These are phyloP conservation scores for Silurus aristotelis DNA, from an alignment of 2,797 vertebrate species.

Conservation along the genomic window DNA sequence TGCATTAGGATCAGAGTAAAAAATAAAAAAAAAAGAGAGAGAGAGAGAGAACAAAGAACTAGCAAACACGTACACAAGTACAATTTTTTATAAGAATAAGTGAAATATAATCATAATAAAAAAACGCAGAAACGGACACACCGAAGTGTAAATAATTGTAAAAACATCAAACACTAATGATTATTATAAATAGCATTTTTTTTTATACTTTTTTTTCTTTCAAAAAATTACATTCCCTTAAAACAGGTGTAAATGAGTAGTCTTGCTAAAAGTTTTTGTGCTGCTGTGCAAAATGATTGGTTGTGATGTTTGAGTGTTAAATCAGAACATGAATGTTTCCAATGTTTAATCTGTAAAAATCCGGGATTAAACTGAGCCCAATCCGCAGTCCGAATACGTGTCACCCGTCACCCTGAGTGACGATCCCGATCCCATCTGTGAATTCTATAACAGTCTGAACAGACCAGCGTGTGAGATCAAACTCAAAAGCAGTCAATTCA, in stretches of 20 bases:
- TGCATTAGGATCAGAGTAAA: conserved; percentile 48
- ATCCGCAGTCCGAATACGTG: too few species aligned
- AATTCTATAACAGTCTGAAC: too few species aligned
- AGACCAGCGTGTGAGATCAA: too few species aligned
- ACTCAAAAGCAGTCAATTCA: too few species aligned
- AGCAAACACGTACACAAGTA: conserved; percentile 51
- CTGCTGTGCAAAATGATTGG: background rate
- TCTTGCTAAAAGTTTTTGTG: background rate
- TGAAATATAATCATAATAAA: background rate
- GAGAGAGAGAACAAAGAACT: conserved; percentile 35
- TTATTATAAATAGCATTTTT: too few species aligned
- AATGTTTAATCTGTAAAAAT: background rate
- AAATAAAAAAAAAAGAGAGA: too few species aligned
- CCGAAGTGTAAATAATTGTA: background rate
- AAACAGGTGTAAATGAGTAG: background rate
- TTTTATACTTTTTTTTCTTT: background rate
- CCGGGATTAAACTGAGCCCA: too few species aligned
- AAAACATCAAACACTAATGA: conserved; percentile 15
- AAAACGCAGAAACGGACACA: background rate
- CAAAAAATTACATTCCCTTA: background rate
- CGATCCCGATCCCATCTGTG: too few species aligned
- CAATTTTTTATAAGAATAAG: background rate
- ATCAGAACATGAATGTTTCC: too few species aligned
- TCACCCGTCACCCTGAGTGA: too few species aligned
- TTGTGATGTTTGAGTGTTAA: background rate